Base-by-base conservation (phyloP, 2,113 vertebrate genomes). In the Leptobrachium leishanense region DNA sequence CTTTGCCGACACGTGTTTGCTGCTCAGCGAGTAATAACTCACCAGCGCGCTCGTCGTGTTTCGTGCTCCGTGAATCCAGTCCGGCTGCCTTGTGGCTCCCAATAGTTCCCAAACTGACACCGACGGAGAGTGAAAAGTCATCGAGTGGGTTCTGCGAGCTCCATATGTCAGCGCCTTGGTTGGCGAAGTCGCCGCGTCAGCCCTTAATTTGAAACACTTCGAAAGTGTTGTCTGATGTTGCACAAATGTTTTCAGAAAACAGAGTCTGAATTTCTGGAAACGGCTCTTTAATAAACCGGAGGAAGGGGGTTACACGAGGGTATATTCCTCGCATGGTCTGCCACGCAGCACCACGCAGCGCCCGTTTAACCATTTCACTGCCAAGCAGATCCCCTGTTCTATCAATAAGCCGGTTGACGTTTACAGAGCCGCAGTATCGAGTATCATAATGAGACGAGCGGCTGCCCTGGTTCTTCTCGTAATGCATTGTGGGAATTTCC, bases 161-260 rank as follows among this genome's bases (percentile, higher is more conserved):
- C 92, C 91, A 92, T 93, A 91, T 90, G 90, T 88, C 86, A 91
- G 87, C 84, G 86, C 87, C 86, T 85, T 87, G 84, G 88, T 86
- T 87, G 90, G 90, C 86, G 89, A 91, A 90, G 85, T 84, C 87
- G 85, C 87, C 87, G 89, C 83, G 88, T 87, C 89, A 89, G 88
- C 83, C 89, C 87, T 31, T 88, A 85, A 90, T 91, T 85, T 88
- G 86, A 89, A 91, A 90, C 85, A 90, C 88, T 91, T 92, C 89
- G 90, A 84, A 92, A 92, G 89, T 88, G 88, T 92, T 91, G 90
- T 88, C 89, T 90, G 90, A 90, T 91, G 88, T 91, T 89, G 89
- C 88, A 89, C 84, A 90, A 88, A 88, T 91, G 88, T 92, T 92
- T 91, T 90, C 89, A 90, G 85, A 92, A 91, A 91, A 91, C 91